Percentiles rank a stretch among this genome's conserved stretches.
Evolutionary conservation across 2,888 invertebrate species (phyloP).

Genomic region (Parthenolecanium corni): DNA sequence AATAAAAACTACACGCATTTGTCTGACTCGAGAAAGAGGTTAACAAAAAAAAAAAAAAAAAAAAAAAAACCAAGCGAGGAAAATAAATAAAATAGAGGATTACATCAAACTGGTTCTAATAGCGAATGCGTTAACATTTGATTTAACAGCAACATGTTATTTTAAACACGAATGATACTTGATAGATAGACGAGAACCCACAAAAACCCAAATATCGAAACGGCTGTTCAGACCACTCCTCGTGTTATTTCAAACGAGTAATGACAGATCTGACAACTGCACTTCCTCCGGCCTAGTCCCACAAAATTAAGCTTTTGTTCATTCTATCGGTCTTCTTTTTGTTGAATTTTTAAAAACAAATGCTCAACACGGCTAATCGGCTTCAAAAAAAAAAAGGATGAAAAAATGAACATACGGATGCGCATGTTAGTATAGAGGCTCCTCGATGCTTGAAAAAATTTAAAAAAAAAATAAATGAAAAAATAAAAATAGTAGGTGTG

Average conservation of each 20-base stretch:
- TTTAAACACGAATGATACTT: conserved; percentile 12
- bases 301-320: conserved; percentile 22
- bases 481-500: too few relatives aligned
- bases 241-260: conserved; percentile 18
- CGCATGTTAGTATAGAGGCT: too few relatives aligned
- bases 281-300: conserved; percentile 23
- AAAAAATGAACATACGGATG: too few relatives aligned
- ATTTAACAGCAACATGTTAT: conserved; percentile 24
- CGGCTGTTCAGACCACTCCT: conserved; percentile 1
- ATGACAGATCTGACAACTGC: conserved; percentile 28
- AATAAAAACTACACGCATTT: too few relatives aligned
- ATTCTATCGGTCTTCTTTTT: background rate
- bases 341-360: background rate
- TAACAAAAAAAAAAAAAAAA: background rate
- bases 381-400: background rate
- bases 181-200: conserved; percentile 8
- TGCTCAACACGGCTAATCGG: background rate
- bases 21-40: background rate
- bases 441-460: too few relatives aligned
- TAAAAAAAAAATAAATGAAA: too few relatives aligned
- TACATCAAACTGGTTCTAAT: conserved; percentile 12
- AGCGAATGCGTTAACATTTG: conserved; percentile 15
- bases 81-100: too few relatives aligned
- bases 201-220: conserved; percentile 17
- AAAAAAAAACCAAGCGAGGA: background rate